These are phyloP conservation scores for Gouania willdenowi DNA, from an alignment of 2,797 vertebrate species.

Conservation along the genomic window DNA sequence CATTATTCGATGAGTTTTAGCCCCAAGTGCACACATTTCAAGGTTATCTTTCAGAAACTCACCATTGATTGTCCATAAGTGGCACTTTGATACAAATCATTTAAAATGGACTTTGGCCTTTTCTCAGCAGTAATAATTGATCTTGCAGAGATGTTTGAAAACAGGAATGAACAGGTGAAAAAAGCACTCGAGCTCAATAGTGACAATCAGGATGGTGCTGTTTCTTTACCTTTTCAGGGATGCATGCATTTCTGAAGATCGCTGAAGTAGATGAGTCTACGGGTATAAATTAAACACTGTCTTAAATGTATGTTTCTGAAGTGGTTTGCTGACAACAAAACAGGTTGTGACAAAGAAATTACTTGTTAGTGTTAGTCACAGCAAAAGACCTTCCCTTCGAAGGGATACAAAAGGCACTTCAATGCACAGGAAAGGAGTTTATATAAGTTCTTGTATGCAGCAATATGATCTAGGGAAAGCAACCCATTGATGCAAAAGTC, in stretches of 20 bases:
- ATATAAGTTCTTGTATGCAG: no score
- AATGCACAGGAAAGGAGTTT: background rate
- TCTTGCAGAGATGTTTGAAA: conserved; percentile 24
- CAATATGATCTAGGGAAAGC: no score
- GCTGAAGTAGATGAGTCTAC: no score
- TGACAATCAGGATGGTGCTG: conserved; percentile 3
- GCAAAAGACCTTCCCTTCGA: no score
- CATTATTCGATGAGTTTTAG: conserved; percentile 23
- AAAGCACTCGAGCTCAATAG: conserved; percentile 2
- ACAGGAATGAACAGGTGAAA: conserved; percentile 9
- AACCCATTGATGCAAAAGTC: no score
- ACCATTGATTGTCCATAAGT: conserved; percentile 57
- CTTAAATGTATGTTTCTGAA: no score
- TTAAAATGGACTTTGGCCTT: conserved; percentile 36
- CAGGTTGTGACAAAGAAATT: background rate
- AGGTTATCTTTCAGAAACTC: conserved; percentile 47
- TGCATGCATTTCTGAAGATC: background rate
- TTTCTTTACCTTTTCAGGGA: conserved; percentile 16
- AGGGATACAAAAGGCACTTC: background rate
- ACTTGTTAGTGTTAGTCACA: background rate
- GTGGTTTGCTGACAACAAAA: no score
- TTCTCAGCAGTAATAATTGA: conserved; percentile 39
- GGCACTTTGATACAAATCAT: conserved; percentile 57
- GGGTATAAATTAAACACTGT: no score
- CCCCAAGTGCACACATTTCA: conserved; percentile 27